These are phyloP conservation scores for Alethe diademata DNA, from an alignment of 2,113 vertebrate genomes.

Conservation along the genomic window DNA sequence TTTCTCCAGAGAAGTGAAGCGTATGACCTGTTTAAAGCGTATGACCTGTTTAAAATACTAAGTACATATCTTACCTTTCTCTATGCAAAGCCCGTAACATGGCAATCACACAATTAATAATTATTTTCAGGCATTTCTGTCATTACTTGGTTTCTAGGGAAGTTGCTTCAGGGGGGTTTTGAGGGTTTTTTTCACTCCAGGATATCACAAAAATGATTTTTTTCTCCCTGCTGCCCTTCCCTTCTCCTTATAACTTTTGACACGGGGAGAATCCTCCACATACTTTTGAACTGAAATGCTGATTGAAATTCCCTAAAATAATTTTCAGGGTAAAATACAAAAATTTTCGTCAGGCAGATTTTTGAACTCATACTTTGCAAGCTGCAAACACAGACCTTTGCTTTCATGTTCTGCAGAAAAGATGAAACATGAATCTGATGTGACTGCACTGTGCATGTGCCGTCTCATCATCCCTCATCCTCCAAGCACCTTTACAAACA, in stretches of 20 bases:
- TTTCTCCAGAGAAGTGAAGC: not conserved
- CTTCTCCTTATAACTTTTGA: not conserved
- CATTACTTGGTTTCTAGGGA: not conserved
- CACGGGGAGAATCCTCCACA: not conserved
- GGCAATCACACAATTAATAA: not conserved
- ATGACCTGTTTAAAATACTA: not conserved
- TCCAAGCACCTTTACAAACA: conserved; percentile 40
- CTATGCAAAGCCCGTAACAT: rapidly evolving
- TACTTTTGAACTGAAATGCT: not conserved
- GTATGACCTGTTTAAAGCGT: not conserved
- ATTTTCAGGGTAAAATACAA: not conserved
- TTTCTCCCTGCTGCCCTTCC: not conserved
- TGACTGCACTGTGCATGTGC: rapidly evolving
- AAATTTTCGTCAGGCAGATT: not conserved
- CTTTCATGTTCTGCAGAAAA: not conserved
- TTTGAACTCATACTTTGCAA: not conserved
- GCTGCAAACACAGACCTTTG: not conserved
- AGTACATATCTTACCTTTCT: not conserved
- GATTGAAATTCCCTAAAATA: not conserved
- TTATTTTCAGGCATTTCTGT: not conserved
- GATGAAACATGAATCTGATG: not conserved
- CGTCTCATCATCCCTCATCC: not conserved
- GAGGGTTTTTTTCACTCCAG: rapidly evolving
- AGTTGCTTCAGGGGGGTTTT: not conserved
- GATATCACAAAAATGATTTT: not conserved